phyloP scores from a whole-genome alignment of 1,140 invertebrate genomes.

The Lutraria rhynchaena region DNA sequence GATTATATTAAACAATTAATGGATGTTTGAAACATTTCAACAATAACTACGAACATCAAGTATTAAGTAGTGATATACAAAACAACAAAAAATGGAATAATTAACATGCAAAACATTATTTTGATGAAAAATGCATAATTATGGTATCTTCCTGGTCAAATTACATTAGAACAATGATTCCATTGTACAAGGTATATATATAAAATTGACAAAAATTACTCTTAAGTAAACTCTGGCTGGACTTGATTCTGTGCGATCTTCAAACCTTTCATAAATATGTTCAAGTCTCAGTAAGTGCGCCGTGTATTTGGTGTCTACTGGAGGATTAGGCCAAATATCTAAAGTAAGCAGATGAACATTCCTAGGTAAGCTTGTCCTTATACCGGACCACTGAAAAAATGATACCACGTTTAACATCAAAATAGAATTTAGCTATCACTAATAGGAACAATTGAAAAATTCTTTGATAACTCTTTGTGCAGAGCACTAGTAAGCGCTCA shows the following conservation, averaged over 20 bases:
- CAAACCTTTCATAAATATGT: slow-evolving; percentile 29
- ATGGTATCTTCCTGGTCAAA: too few species aligned
- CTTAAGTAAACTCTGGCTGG: slow-evolving; percentile 23
- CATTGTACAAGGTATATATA: too few species aligned
- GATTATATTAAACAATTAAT: too few species aligned
- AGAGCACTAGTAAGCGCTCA: not conserved
- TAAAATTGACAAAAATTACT: too few species aligned
- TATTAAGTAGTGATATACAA: too few species aligned
- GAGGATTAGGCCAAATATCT: slow-evolving; percentile 21
- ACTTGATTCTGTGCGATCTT: slow-evolving; percentile 3
- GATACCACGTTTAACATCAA: not conserved
- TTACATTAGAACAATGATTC: too few species aligned
- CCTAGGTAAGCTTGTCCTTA: not conserved
- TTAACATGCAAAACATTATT: too few species aligned
- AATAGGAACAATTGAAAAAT: not conserved
- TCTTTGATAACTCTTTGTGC: too few species aligned
- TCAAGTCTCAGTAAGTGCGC: slow-evolving; percentile 38
- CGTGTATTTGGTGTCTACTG: slow-evolving; percentile 10
- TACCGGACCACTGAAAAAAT: slow-evolving; percentile 23
- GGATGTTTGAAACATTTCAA: too few species aligned
- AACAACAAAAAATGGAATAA: too few species aligned
- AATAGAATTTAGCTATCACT: not conserved
- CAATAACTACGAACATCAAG: too few species aligned
- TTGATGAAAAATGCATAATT: too few species aligned
- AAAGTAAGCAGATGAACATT: slow-evolving; percentile 35